A percentile compares a stretch with the other conserved stretches of the same genome.
Conservation (phyloP, 2,113 vertebrate species). For the Plectropomus leopardus region DNA sequence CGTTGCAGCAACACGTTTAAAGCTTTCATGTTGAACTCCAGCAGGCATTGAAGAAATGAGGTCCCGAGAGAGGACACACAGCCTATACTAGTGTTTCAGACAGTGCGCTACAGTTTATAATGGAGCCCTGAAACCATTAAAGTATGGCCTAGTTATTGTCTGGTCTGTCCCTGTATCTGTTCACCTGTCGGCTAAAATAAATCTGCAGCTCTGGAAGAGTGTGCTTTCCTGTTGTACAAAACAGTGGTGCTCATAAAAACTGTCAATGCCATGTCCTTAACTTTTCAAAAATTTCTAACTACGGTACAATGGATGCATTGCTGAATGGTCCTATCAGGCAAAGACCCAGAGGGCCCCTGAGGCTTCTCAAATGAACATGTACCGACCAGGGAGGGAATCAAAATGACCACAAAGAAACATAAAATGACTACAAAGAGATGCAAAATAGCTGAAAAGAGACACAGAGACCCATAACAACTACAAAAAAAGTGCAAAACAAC, state of each 20-base stretch:
- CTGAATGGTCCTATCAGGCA: no score
- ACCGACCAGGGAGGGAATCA: no score
- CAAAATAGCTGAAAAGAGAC: no score
- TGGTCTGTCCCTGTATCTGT: constrained; percentile 12
- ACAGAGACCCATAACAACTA: no score
- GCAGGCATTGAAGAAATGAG: constrained; percentile 32
- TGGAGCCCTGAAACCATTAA: constrained; percentile 21
- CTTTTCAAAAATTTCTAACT: background rate
- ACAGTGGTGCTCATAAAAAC: background rate
- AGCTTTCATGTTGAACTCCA: constrained; percentile 20
- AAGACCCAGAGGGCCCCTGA: no score
- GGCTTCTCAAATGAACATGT: no score
- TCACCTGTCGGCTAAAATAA: constrained; percentile 19
- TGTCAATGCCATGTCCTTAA: background rate
- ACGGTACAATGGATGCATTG: background rate
- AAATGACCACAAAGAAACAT: no score
- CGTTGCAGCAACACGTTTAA: background rate
- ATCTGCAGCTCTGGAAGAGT: background rate
- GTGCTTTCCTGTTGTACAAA: background rate
- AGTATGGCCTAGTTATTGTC: constrained; percentile 28
- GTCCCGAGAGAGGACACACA: constrained; percentile 14
- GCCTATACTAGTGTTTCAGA: background rate
- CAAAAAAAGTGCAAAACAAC: no score
- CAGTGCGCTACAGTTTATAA: constrained; percentile 7
- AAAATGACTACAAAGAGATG: no score